Conservation (phyloP, 2,113 vertebrate genomes). For the Danio rerio region GRCz12tu NC_133189.1:28915001-28915500, state of each 20-base stretch:
- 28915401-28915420: constrained; percentile 16
- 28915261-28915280: constrained; percentile 90
- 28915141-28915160: constrained; percentile 82
- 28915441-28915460: constrained; percentile 76
- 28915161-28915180: constrained; percentile 97
- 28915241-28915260: constrained; percentile 99
- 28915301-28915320: constrained; percentile 61
- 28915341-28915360: constrained; percentile 80
- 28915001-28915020: constrained; percentile 52
- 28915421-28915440: constrained; percentile 62
- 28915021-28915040: constrained; percentile 89
- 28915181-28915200: constrained; percentile 99
- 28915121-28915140: constrained; percentile 90
- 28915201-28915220: constrained; percentile 97
- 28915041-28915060: constrained; percentile 87
- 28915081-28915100: constrained; percentile 81
- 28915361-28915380: constrained; percentile 74
- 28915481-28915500: constrained; percentile 65
- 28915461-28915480: constrained; percentile 73
- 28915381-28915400: constrained; percentile 73
- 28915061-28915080: constrained; percentile 80
- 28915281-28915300: constrained; percentile 93
- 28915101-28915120: constrained; percentile 78
- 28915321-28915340: constrained; percentile 68
- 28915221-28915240: constrained; percentile 96